Conservation (phyloP, 2,113 vertebrate species). For the Tachysurus fulvidraco region DNA sequence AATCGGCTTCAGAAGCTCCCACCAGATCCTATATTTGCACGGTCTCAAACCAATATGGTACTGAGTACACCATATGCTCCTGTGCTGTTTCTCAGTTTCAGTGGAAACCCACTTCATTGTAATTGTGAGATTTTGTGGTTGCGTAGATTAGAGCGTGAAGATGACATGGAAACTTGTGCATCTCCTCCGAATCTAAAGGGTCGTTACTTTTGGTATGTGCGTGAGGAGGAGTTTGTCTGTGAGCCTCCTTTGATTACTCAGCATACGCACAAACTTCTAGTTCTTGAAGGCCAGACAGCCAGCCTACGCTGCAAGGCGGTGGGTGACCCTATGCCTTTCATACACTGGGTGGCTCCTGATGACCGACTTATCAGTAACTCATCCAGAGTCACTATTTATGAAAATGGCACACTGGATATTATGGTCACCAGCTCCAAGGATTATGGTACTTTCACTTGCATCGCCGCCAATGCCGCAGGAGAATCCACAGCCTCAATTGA, state of each 20-base stretch:
- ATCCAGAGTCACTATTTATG: constrained; percentile 84
- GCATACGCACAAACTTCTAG: constrained; percentile 90
- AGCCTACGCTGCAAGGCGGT: constrained; percentile 94
- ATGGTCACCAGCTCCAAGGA: constrained; percentile 92
- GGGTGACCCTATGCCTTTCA: constrained; percentile 89
- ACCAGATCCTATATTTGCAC: constrained; percentile 90
- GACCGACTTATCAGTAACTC: constrained; percentile 91
- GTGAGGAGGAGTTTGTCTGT: constrained; percentile 93
- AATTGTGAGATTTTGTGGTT: constrained; percentile 97
- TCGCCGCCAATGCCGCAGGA: constrained; percentile 93
- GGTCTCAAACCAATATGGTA: constrained; percentile 80
- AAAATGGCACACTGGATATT: constrained; percentile 95
- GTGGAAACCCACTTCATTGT: constrained; percentile 94
- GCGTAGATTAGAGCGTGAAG: constrained; percentile 85
- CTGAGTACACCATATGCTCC: constrained; percentile 84
- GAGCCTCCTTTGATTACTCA: constrained; percentile 95
- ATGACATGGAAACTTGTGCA: constrained; percentile 96
- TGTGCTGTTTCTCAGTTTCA: constrained; percentile 87
- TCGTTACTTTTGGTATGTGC: constrained; percentile 93
- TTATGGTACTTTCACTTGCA: constrained; percentile 94
- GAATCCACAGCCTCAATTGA: constrained; percentile 91
- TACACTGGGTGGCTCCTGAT: constrained; percentile 94
- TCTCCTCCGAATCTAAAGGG: constrained; percentile 89
- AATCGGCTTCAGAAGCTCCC: constrained; percentile 95
- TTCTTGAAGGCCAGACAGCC: constrained; percentile 94